These are phyloP conservation scores for Cynopterus sphinx DNA, from an alignment of 2,797 vertebrate species.

Conservation along the genomic window DNA sequence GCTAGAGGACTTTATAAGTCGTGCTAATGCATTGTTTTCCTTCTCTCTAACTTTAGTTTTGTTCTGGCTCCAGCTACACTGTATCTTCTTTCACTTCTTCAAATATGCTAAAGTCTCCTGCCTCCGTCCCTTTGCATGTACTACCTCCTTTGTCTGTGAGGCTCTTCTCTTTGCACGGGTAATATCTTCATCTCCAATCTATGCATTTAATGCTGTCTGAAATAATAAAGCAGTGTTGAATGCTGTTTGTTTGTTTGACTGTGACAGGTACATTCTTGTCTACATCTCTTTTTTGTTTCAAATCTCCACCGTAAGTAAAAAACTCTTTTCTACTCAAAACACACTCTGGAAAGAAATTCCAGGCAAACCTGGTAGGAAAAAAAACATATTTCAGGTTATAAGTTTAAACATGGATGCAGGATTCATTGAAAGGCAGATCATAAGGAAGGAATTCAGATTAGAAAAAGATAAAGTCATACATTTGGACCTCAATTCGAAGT, in stretches of 20 bases:
- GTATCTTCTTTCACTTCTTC: not conserved
- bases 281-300: not conserved
- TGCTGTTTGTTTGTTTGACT: not conserved
- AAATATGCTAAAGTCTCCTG: not conserved
- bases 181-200: not conserved
- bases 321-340: not conserved
- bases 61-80: not conserved
- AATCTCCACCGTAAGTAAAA: not conserved
- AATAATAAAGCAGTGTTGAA: not conserved
- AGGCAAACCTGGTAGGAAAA: not conserved
- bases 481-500: not conserved
- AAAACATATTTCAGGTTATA: not conserved
- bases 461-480: not conserved
- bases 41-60: not conserved
- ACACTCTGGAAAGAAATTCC: not conserved
- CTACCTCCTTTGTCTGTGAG: accelerated
- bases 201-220: not conserved
- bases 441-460: not conserved
- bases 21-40: not conserved
- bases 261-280: not conserved
- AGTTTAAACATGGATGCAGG: not conserved
- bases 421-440: not conserved
- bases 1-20: not conserved
- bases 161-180: not conserved
- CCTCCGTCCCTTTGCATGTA: not conserved